These are phyloP conservation scores for Micromussa lordhowensis DNA, from an alignment of 92 coral and sea anemone species.

Conservation along the genomic window DNA sequence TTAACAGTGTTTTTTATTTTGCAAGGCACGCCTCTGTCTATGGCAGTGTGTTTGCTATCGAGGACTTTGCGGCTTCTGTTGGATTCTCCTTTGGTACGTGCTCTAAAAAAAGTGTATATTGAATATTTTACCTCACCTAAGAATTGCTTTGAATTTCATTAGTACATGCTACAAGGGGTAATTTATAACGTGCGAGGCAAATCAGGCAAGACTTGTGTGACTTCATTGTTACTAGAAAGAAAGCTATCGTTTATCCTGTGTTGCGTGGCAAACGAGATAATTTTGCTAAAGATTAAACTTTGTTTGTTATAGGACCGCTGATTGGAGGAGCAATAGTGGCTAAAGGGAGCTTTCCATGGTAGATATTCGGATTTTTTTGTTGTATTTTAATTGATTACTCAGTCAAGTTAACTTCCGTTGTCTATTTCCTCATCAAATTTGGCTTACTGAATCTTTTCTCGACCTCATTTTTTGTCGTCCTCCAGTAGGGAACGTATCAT, in stretches of 20 bases:
- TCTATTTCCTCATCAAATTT: too few relatives aligned
- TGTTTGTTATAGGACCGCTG: conserved; percentile 34
- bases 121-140: not conserved
- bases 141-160: not conserved
- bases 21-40: conserved; percentile 44
- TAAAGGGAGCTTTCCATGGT: conserved; percentile 46
- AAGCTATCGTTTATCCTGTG: not conserved
- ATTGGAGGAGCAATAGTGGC: conserved; percentile 36
- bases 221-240: not conserved
- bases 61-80: conserved; percentile 44
- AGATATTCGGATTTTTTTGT: not conserved
- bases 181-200: not conserved
- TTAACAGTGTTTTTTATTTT: not conserved
- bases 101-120: not conserved
- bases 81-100: conserved; percentile 46
- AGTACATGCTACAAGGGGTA: too few relatives aligned
- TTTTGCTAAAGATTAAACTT: not conserved
- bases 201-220: not conserved
- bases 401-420: too few relatives aligned
- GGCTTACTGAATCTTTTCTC: too few relatives aligned
- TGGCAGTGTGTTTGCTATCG: conserved; percentile 44
- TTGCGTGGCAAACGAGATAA: too few relatives aligned
- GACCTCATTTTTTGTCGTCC: not conserved
- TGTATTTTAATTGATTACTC: not conserved
- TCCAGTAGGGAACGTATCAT: not conserved